These are phyloP conservation scores for Chymomyza procnemis DNA, from an alignment of 2,888 invertebrate genomes.

Conservation along the genomic window DNA sequence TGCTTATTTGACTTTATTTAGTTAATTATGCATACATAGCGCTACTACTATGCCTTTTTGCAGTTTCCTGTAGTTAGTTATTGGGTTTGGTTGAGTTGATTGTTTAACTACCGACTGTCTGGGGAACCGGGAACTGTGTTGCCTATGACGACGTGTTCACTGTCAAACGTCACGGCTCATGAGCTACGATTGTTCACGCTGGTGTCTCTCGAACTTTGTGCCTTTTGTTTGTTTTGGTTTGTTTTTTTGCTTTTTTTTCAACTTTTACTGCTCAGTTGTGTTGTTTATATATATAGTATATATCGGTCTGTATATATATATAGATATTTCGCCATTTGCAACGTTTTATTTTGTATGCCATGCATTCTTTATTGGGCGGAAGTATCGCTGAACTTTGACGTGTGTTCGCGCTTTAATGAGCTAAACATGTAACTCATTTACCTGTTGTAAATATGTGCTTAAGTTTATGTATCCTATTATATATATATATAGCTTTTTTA, in stretches of 20 bases:
- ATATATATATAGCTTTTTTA: neutral
- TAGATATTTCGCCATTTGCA: neutral
- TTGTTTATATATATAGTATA: too few species aligned
- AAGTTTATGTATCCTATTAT: slow-evolving; percentile 6
- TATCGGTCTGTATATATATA: neutral
- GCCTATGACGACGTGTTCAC: neutral
- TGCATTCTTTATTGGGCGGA: slow-evolving; percentile 37
- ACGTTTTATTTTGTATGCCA: neutral
- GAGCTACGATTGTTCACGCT: slow-evolving; percentile 28
- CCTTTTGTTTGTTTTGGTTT: slow-evolving; percentile 1
- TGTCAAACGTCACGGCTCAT: slow-evolving; percentile 63
- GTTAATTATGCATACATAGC: neutral
- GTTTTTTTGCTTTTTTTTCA: neutral
- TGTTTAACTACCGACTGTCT: neutral
- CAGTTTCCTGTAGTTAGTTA: slow-evolving; percentile 31
- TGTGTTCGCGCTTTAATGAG: slow-evolving; percentile 54
- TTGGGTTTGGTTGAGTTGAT: slow-evolving; percentile 28
- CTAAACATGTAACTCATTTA: slow-evolving; percentile 23
- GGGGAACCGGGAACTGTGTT: neutral
- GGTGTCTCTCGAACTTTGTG: neutral
- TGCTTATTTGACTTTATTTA: too few species aligned
- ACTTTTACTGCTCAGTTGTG: neutral
- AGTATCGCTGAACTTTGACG: slow-evolving; percentile 38
- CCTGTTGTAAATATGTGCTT: slow-evolving; percentile 1
- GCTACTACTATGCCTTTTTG: slow-evolving; percentile 8